A percentile compares a stretch with the other conserved stretches of the same genome.
These are phyloP conservation scores for Monochamus saltuarius DNA, from an alignment of 1,140 invertebrate genomes.

Conservation along the genomic window DNA sequence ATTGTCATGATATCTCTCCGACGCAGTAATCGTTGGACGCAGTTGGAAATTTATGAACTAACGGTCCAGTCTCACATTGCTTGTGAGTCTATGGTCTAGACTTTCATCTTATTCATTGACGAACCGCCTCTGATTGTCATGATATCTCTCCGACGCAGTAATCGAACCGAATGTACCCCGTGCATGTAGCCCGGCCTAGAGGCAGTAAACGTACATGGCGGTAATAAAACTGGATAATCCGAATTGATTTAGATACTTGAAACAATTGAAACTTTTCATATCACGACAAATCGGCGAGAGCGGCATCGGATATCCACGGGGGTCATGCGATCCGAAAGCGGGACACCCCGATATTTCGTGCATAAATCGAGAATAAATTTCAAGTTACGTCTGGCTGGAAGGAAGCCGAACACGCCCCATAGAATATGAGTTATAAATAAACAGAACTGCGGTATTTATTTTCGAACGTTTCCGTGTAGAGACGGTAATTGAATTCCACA, in stretches of 20 bases:
- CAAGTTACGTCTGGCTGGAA: slow-evolving; percentile 9
- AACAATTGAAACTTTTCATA: slow-evolving; percentile 18
- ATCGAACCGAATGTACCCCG: too few species aligned
- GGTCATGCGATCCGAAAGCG: slow-evolving; percentile 23
- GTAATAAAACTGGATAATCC: too few species aligned
- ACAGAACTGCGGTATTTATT: slow-evolving; percentile 19
- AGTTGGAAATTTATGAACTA: too few species aligned
- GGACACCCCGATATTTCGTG: slow-evolving; percentile 17
- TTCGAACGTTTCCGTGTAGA: slow-evolving; percentile 18
- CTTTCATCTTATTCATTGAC: too few species aligned
- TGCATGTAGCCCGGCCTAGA: too few species aligned
- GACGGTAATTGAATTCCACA: slow-evolving; percentile 17
- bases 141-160: too few species aligned
- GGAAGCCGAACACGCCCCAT: slow-evolving; percentile 2
- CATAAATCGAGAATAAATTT: slow-evolving; percentile 23
- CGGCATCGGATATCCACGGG: slow-evolving; percentile 13
- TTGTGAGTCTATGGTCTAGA: too few species aligned
- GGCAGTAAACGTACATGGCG: too few species aligned
- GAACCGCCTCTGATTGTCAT: too few species aligned
- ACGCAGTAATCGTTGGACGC: too few species aligned
- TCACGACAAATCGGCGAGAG: slow-evolving; percentile 14
- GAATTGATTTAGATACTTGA: background rate
- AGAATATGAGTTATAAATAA: slow-evolving; percentile 11
- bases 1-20: too few species aligned
- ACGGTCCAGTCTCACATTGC: too few species aligned